Evolutionary conservation across 2,888 invertebrate species (phyloP).

Genomic region (Trissoscelio sp.): DNA sequence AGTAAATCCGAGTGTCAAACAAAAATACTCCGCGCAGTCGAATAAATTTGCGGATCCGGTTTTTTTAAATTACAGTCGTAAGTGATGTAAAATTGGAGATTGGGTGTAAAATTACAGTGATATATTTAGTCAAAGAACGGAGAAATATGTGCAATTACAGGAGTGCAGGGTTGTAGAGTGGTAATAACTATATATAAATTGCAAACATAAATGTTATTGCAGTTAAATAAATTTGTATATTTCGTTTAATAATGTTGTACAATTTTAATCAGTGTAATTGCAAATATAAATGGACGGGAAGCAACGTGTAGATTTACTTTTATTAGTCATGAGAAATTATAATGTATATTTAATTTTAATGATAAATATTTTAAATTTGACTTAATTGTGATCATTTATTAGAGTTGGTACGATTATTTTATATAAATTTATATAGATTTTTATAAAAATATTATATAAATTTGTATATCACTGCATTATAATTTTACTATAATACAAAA

Average conservation of each 20-base stretch:
- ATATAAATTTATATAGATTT: too few relatives aligned
- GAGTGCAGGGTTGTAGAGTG: conserved; percentile 1
- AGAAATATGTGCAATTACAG: background rate
- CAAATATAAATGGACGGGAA: too few relatives aligned
- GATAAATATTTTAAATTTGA: too few relatives aligned
- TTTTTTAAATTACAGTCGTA: conserved; percentile 22
- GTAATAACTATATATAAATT: background rate
- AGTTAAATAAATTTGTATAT: background rate
- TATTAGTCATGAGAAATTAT: too few relatives aligned
- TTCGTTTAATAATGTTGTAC: too few relatives aligned
- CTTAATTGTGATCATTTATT: too few relatives aligned
- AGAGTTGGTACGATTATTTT: too few relatives aligned
- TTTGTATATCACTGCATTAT: too few relatives aligned
- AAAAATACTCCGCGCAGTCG: conserved; percentile 31
- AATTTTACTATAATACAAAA: too few relatives aligned
- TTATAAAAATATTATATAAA: too few relatives aligned
- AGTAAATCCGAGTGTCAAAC: conserved; percentile 48
- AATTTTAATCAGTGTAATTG: background rate
- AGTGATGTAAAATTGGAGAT: conserved; percentile 19
- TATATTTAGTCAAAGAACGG: conserved; percentile 4
- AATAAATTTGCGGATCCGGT: conserved; percentile 43
- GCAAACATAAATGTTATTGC: background rate
- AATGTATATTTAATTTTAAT: too few relatives aligned
- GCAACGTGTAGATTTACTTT: too few relatives aligned
- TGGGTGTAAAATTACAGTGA: conserved; percentile 7